Percentiles rank a stretch among this genome's conserved stretches.
phyloP scores from a whole-genome alignment of 2,797 vertebrate species.

The Hyperoplus lanceolatus region DNA sequence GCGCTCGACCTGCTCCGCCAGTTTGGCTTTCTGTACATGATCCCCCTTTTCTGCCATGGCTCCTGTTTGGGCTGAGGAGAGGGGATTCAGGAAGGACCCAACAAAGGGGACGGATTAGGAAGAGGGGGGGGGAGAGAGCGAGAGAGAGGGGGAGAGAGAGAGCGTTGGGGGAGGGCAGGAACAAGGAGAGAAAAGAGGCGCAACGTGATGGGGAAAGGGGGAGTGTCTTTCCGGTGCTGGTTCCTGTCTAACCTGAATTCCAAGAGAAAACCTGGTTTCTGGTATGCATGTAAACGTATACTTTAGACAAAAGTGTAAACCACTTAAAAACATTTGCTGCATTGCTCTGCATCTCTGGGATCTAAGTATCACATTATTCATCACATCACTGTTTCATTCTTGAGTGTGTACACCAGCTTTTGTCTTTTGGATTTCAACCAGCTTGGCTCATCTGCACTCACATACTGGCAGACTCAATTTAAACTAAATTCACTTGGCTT shows the following conservation, averaged over 20 bases:
- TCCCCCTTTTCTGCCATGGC: constrained; percentile 89
- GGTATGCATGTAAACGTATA: background rate
- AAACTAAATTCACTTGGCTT: constrained; percentile 19
- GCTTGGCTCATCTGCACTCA: constrained; percentile 22
- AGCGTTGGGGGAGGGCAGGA: constrained; percentile 34
- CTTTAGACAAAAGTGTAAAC: too few relatives aligned
- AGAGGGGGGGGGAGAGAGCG: background rate
- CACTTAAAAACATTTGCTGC: background rate
- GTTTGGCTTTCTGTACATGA: constrained; percentile 93
- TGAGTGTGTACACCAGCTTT: constrained; percentile 20
- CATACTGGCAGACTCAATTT: constrained; percentile 37
- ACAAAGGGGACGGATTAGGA: constrained; percentile 50
- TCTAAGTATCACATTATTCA: background rate
- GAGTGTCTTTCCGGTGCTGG: background rate
- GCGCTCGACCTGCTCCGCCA: constrained; percentile 97
- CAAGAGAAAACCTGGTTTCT: constrained; percentile 5
- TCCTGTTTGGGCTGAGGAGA: constrained; percentile 63
- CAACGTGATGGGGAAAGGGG: constrained; percentile 6
- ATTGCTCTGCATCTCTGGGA: background rate
- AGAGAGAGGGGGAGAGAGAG: background rate
- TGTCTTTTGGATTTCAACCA: constrained; percentile 28
- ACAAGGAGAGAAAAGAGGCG: background rate
- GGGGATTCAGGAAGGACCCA: constrained; percentile 29
- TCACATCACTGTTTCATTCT: background rate
- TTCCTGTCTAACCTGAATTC: constrained; percentile 25